Percentiles rank a stretch among this genome's conserved stretches.
These are phyloP conservation scores for Pristionchus exspectatus DNA, from an alignment of 2,888 invertebrate genomes.

Conservation along the genomic window DNA sequence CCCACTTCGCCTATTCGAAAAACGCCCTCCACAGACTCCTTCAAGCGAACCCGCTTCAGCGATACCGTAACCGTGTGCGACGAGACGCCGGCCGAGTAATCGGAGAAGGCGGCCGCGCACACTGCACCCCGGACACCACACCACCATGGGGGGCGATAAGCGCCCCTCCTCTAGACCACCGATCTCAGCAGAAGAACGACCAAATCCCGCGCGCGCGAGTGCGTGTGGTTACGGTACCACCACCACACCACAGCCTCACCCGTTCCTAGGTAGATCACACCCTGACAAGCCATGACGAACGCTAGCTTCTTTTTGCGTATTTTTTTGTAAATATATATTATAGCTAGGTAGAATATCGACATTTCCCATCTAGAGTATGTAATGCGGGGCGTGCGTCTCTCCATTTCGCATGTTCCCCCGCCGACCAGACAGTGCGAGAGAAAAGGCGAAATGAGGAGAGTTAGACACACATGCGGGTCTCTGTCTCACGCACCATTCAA, in stretches of 20 bases:
- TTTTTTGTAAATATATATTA: conserved; percentile 14
- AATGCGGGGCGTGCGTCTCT: neutral
- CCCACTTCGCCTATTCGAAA: conserved; percentile 54
- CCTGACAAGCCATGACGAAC: neutral
- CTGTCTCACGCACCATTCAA: neutral
- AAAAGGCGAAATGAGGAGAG: neutral
- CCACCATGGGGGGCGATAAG: neutral
- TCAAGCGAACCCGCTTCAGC: conserved; percentile 66
- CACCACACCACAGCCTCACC: neutral
- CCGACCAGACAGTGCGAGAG: neutral
- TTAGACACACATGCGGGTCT: neutral
- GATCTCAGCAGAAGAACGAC: conserved; percentile 36
- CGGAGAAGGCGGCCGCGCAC: neutral
- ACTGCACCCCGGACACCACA: neutral
- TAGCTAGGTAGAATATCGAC: conserved; percentile 33
- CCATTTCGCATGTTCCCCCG: neutral
- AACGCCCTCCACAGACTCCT: conserved; percentile 57
- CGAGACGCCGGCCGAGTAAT: neutral
- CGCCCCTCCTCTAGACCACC: conserved; percentile 4
- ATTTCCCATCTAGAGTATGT: neutral
- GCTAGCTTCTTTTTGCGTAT: neutral
- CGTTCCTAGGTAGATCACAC: conserved; percentile 9
- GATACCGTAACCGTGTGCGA: conserved; percentile 67
- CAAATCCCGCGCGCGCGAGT: neutral
- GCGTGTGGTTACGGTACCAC: conserved; percentile 7